Conservation (phyloP, 2,797 vertebrate genomes). For the Oophaga sylvatica region DNA sequence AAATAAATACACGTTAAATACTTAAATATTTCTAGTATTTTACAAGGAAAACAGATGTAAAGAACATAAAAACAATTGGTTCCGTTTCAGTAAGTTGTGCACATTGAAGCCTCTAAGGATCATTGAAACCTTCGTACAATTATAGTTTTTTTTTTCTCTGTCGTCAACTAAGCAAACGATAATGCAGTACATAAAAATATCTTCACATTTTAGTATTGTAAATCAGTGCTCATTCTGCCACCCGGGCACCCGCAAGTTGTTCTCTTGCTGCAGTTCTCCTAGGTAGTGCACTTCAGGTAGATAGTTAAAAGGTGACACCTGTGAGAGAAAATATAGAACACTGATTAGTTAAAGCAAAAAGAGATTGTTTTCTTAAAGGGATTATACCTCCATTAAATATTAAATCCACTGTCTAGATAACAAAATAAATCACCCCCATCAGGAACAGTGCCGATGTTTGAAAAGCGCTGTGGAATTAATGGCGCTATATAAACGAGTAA, state of each 20-base stretch:
- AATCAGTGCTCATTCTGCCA: conserved; percentile 66
- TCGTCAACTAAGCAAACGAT: conserved; percentile 68
- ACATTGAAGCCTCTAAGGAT: conserved; percentile 71
- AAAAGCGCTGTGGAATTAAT: no score
- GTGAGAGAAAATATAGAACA: conserved; percentile 48
- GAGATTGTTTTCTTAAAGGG: no score
- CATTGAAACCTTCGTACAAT: conserved; percentile 69
- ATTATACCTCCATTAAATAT: no score
- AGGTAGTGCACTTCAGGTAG: conserved; percentile 81
- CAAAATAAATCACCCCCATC: no score
- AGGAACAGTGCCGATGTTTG: no score
- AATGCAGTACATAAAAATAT: conserved; percentile 67
- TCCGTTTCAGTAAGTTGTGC: conserved; percentile 74
- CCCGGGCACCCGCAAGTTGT: conserved; percentile 66
- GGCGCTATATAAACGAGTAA: no score
- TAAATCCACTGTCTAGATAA: no score
- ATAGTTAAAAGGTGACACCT: conserved; percentile 80
- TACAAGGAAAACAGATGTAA: conserved; percentile 90
- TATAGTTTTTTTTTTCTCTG: conserved; percentile 65
- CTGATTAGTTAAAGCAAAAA: not conserved
- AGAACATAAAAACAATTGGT: conserved; percentile 75
- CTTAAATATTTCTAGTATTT: conserved; percentile 85
- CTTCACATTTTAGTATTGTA: conserved; percentile 68
- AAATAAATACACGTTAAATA: conserved; percentile 90
- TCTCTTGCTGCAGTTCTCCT: conserved; percentile 66